Evolutionary conservation across 2,888 invertebrate genomes (phyloP).

Genomic region (Polymixis flavicincta): DNA sequence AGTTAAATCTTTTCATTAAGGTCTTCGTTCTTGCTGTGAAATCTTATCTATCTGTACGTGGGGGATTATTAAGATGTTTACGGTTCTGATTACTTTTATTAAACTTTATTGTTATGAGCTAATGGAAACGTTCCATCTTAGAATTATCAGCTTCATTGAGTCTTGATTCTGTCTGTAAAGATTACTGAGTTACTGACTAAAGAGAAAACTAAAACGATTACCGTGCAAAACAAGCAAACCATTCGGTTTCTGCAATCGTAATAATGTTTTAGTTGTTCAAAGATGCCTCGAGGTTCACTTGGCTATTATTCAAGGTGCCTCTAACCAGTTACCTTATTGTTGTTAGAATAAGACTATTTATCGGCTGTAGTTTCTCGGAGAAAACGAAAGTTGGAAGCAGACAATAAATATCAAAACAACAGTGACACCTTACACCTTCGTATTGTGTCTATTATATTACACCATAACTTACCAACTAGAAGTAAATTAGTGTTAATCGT

Average conservation of each 20-base stretch:
- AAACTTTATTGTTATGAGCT: not conserved
- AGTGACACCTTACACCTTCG: not conserved
- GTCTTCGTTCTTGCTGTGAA: conserved; percentile 34
- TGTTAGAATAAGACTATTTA: conserved; percentile 10
- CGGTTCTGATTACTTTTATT: not conserved
- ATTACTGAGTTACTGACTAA: not conserved
- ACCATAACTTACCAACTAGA: not conserved
- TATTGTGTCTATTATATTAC: not conserved
- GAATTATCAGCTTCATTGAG: not conserved
- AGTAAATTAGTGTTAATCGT: not conserved
- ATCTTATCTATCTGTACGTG: not conserved
- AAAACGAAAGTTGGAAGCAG: conserved; percentile 16
- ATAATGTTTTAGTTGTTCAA: conserved; percentile 21
- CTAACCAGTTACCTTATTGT: conserved; percentile 25
- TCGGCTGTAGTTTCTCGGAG: conserved; percentile 4
- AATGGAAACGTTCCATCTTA: not conserved
- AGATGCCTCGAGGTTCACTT: conserved; percentile 29
- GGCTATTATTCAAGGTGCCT: conserved; percentile 35
- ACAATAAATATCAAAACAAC: conserved; percentile 14
- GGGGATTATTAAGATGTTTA: conserved; percentile 4
- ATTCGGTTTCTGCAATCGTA: conserved; percentile 21
- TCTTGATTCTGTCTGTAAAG: not conserved
- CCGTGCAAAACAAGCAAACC: conserved; percentile 17
- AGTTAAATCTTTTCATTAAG: conserved; percentile 60
- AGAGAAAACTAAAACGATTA: not conserved